Evolutionary conservation across 2,797 vertebrate genomes (phyloP), one percentile per base, ranked within the genome.

Genomic region (Gorsachius magnificus): DNA sequence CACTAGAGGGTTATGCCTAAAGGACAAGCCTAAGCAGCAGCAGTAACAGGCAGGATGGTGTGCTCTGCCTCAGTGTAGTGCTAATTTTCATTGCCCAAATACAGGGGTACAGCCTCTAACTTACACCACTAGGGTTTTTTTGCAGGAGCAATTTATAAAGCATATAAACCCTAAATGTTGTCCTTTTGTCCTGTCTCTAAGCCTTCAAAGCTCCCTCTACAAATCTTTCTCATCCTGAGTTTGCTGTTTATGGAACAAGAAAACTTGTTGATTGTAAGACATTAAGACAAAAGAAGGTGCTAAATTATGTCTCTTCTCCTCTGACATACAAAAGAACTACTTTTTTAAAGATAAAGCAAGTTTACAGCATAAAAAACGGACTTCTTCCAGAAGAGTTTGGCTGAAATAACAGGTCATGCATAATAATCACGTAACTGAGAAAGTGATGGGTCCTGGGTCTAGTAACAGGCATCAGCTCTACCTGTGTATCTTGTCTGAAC

Each of bases 1-100:
- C 91, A 82, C 91, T 93, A 97, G 90, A 96, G 96, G 91, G 95
- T 96, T 86, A 28, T 88, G 63, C 28, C 3, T 36, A 12, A 61
- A 81, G 57, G 79, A 93, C 57, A 83, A 83, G 60, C 26, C 38
- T 29, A 22, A 63, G 75, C 71, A 81, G 72, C 0, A 0, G 36
- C 58, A 69, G 57, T 9, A 57, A 25, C 12, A 43, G 16, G 20
- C 56, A 28, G 56, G n/a, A 20, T 3, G 2, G 8, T 13, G 56
- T 21, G 28, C 15, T 65, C 48, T 71, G 38, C 21, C 17, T 48
- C 58, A 16, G 13, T 7, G 18, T 13, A 63, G 11, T 31, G 31
- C 16, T 64, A 15, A 33, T 56, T 31, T 31, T 63, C 29, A 11
- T 65, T 46, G 31, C 65, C 21, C 26, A 64, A 86, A 72, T 19